A percentile compares a stretch with the other conserved stretches of the same genome.
phyloP scores from a whole-genome alignment of 64 coral and sea anemone species.

The Dendrophyllia cribrosa region DNA sequence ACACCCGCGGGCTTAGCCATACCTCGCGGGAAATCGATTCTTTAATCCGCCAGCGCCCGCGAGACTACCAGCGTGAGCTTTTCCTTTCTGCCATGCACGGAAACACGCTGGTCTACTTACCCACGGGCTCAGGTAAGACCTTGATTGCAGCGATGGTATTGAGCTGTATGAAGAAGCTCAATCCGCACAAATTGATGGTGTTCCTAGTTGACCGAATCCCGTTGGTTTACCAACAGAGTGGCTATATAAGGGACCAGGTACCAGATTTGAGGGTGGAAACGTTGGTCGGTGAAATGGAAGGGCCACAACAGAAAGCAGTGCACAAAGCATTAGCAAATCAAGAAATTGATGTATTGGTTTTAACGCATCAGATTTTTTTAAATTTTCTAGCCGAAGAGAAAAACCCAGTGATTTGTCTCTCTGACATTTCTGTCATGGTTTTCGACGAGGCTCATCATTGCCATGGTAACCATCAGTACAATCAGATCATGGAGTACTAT shows the following conservation, averaged over 20 bases:
- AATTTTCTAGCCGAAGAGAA: conserved; percentile 75
- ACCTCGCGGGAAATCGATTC: conserved; percentile 47
- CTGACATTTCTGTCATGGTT: conserved; percentile 79
- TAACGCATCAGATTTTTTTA: conserved; percentile 91
- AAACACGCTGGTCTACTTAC: conserved; percentile 89
- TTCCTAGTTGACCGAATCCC: conserved; percentile 90
- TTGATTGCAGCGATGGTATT: conserved; percentile 88
- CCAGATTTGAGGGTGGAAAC: conserved; percentile 64
- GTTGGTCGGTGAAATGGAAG: conserved; percentile 65
- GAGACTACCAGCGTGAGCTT: conserved; percentile 89
- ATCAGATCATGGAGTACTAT: conserved; percentile 86
- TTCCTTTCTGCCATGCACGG: conserved; percentile 73
- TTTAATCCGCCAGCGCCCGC: conserved; percentile 61
- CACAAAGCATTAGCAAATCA: conserved; percentile 70
- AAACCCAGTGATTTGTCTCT: conserved; percentile 49
- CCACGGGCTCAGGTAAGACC: conserved; percentile 95
- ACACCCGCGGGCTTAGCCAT: conserved; percentile 19
- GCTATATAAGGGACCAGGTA: conserved; percentile 74
- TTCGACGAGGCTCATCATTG: conserved; percentile 96
- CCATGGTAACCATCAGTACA: conserved; percentile 82
- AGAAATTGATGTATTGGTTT: conserved; percentile 80
- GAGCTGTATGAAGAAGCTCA: conserved; percentile 88
- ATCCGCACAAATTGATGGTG: conserved; percentile 81
- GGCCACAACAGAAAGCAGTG: conserved; percentile 69
- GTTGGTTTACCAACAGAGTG: conserved; percentile 87